Evolutionary conservation across 2,113 vertebrate species (phyloP).

Genomic region (Platysternon megacephalum): DNA sequence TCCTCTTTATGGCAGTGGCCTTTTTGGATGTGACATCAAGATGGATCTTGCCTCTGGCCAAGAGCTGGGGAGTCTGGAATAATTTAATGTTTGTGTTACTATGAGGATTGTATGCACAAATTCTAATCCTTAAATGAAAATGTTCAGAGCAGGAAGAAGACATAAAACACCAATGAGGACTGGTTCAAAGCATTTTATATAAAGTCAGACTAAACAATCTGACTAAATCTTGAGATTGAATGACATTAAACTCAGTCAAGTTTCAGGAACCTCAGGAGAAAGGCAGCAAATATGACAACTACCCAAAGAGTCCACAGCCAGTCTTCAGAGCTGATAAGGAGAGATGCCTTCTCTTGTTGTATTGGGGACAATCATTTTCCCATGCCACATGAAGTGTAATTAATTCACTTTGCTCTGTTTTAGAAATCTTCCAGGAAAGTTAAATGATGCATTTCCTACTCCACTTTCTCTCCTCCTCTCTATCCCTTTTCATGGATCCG

Average conservation of each 20-base stretch:
- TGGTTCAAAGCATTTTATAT: background rate
- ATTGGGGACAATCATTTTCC: background rate
- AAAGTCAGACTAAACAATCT: background rate
- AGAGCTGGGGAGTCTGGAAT: background rate
- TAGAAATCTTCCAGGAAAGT: background rate
- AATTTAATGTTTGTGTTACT: background rate
- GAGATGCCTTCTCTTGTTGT: background rate
- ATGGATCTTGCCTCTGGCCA: background rate
- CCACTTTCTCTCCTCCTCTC: background rate
- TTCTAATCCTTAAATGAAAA: background rate
- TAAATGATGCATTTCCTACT: background rate
- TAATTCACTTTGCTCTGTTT: background rate
- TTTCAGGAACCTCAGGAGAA: background rate
- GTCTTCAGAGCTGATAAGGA: background rate
- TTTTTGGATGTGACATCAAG: background rate
- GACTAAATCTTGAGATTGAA: background rate
- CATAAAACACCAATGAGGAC: background rate
- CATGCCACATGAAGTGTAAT: background rate
- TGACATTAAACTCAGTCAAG: background rate
- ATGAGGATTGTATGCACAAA: background rate
- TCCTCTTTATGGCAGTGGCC: background rate
- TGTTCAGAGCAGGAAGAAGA: background rate
- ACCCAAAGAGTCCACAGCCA: background rate
- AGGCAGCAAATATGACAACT: background rate
- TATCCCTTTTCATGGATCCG: background rate